These are phyloP conservation scores for Agriotes lineatus DNA, from an alignment of 2,888 invertebrate species.

Conservation along the genomic window DNA sequence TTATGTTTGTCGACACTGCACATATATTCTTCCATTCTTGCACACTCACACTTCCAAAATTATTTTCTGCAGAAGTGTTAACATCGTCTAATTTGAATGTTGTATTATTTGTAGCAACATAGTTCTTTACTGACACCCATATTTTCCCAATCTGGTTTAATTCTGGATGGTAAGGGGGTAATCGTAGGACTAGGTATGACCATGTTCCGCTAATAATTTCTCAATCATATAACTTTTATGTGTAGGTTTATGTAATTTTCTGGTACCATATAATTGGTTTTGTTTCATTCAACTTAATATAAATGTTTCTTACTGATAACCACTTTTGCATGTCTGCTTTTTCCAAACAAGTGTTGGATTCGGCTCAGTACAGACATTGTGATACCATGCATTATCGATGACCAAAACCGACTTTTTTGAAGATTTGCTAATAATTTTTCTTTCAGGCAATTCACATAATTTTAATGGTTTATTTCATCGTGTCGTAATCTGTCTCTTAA, in stretches of 20 bases:
- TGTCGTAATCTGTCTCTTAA: no score
- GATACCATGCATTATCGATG: no score
- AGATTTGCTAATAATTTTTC: no score
- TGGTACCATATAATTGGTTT: neutral
- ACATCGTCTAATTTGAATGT: neutral
- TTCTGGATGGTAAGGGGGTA: neutral
- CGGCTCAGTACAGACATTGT: no score
- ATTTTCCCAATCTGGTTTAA: neutral
- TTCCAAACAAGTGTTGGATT: no score
- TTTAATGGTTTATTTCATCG: no score
- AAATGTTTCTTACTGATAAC: neutral
- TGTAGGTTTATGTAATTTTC: neutral
- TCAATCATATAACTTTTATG: neutral
- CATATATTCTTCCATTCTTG: neutral
- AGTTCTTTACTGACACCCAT: neutral
- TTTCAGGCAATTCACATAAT: no score
- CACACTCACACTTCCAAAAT: neutral
- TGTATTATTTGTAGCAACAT: neutral
- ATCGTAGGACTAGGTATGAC: neutral
- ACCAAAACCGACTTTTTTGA: no score
- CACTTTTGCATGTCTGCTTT: no score
- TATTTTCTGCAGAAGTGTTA: neutral
- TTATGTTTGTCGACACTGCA: neutral
- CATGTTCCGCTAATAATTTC: neutral
- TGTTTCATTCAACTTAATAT: neutral